Percentiles rank a stretch among this genome's conserved stretches.
Conservation (phyloP, 2,888 invertebrate genomes). For the Athripsodes cinereus region DNA sequence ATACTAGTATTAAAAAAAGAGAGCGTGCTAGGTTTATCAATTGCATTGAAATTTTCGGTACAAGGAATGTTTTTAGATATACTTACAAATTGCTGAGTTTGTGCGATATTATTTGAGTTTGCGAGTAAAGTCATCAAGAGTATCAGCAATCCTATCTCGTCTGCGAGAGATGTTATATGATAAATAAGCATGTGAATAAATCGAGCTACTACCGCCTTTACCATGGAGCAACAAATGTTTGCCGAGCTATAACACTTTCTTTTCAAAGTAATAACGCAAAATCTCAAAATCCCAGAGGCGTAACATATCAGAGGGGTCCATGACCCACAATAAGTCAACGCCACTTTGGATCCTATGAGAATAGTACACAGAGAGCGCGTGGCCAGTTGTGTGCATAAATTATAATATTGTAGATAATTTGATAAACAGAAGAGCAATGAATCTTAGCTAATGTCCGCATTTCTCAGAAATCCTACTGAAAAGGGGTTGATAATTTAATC, state of each 20-base stretch:
- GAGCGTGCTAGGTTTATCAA: too few species aligned
- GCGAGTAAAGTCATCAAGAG: too few species aligned
- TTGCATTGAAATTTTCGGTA: too few species aligned
- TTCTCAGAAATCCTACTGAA: background rate
- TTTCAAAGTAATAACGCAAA: background rate
- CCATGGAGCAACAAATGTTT: too few species aligned
- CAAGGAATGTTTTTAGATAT: too few species aligned
- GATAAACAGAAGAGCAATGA: slow-evolving; percentile 1
- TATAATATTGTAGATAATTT: background rate
- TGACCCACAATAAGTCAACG: background rate
- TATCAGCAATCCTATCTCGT: too few species aligned
- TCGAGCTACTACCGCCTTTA: too few species aligned
- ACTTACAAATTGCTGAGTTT: too few species aligned
- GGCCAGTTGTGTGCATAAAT: background rate
- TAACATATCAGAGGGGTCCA: background rate
- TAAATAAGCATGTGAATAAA: too few species aligned
- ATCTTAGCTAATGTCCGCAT: background rate
- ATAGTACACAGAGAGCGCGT: background rate
- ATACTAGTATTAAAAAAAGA: too few species aligned
- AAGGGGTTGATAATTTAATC: background rate
- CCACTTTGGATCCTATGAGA: background rate
- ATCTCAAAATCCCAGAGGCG: background rate
- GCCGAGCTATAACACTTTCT: background rate
- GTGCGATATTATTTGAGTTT: too few species aligned
- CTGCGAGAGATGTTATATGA: too few species aligned